Evolutionary conservation across 92 coral and sea anemone species (phyloP).

Genomic region (Metridium senile): DNA sequence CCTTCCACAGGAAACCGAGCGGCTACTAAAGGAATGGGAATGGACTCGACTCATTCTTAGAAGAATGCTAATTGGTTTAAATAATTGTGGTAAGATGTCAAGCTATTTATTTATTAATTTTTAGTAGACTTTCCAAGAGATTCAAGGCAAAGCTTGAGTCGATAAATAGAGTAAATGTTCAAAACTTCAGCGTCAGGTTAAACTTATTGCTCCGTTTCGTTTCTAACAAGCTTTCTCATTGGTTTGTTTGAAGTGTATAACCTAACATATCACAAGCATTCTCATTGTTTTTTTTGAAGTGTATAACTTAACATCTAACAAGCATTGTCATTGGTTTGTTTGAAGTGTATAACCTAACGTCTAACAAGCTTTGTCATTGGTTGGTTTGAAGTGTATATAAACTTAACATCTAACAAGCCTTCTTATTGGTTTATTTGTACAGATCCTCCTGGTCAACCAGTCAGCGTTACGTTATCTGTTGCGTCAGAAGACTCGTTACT

Average conservation of each 20-base stretch:
- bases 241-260: too few relatives aligned
- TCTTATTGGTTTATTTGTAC: conserved; percentile 5
- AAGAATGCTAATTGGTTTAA: conserved; percentile 80
- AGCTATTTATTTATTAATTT: neutral
- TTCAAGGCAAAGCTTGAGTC: too few relatives aligned
- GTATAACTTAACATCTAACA: too few relatives aligned
- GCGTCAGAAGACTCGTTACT: conserved; percentile 94
- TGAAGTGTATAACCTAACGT: too few relatives aligned
- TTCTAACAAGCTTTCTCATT: too few relatives aligned
- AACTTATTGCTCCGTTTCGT: too few relatives aligned
- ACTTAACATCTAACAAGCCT: neutral
- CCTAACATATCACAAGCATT: too few relatives aligned
- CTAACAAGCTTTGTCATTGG: neutral
- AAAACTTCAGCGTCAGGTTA: too few relatives aligned
- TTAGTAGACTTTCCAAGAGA: neutral
- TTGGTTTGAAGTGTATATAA: too few relatives aligned
- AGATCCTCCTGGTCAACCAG: conserved; percentile 83
- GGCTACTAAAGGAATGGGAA: conserved; percentile 84
- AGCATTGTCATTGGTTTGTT: neutral
- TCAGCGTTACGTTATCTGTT: conserved; percentile 82
- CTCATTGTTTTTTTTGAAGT: too few relatives aligned
- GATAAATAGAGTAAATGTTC: too few relatives aligned
- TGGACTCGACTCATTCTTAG: conserved; percentile 74
- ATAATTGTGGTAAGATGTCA: conserved; percentile 64
- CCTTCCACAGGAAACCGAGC: conserved; percentile 80